Conservation (phyloP, 2,888 invertebrate species). For the Drosophila merina region DNA sequence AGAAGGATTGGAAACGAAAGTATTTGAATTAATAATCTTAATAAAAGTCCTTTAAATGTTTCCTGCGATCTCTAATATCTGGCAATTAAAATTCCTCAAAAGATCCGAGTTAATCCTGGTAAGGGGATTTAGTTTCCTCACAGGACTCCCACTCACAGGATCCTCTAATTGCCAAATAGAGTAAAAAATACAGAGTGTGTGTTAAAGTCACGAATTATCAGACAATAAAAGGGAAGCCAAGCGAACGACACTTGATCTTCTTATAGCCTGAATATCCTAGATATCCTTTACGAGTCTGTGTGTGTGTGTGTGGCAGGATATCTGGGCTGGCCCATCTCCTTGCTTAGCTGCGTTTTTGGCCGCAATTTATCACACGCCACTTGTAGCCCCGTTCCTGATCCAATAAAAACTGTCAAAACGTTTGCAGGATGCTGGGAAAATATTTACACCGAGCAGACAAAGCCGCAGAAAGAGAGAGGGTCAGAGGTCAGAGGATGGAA, state of each 20-base stretch:
- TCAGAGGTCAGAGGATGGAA: not conserved
- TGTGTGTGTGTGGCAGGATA: slow-evolving; percentile 1
- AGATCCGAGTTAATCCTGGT: not conserved
- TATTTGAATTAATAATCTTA: no score
- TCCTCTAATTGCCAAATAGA: slow-evolving; percentile 21
- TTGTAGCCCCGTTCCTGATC: slow-evolving; percentile 66
- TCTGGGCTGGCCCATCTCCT: slow-evolving; percentile 27
- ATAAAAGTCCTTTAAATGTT: no score
- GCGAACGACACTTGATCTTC: slow-evolving; percentile 38
- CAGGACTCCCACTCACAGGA: slow-evolving; percentile 1
- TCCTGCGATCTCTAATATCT: not conserved
- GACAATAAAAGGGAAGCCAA: slow-evolving; percentile 36
- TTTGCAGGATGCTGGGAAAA: slow-evolving; percentile 61
- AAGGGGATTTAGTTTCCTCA: slow-evolving; percentile 15
- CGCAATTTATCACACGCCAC: slow-evolving; percentile 77
- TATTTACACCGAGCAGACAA: slow-evolving; percentile 36
- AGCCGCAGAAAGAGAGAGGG: not conserved
- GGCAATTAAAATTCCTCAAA: slow-evolving; percentile 6
- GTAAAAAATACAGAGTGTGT: not conserved
- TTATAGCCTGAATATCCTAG: not conserved
- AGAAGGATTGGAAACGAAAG: not conserved
- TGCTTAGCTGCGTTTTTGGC: slow-evolving; percentile 45
- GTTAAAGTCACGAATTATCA: slow-evolving; percentile 34
- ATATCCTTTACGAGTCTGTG: not conserved
- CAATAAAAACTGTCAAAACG: slow-evolving; percentile 82